Evolutionary conservation across 2,888 invertebrate genomes (phyloP), one percentile per base, ranked within the genome.

Genomic region (Eudiplozoon nipponicum): DNA sequence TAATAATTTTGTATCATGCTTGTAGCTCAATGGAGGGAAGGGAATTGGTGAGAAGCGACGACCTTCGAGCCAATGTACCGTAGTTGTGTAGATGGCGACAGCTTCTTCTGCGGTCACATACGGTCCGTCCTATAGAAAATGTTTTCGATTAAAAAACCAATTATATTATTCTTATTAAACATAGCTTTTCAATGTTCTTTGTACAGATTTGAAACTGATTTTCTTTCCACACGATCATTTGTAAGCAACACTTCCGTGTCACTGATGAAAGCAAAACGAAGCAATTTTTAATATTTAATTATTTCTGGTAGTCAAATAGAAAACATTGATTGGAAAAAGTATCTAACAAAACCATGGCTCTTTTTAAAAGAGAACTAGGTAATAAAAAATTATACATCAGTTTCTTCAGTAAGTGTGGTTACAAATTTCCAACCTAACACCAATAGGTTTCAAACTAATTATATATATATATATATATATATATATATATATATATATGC

Each of bases 21-120:
- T 98, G 64, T 98, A 98, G 0, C 90, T 86, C 0, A 98, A 67
- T 0, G 94, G 94, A 2, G 94, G 94, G 63, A 98, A 98, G 0
- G 94, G 94, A 50, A 98, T 94, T 0, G 94, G 94, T 1, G 90
- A 86, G 62, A 98, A 98, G 47, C 94, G 67, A 34, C 94, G 67
- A 0, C 84, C 86, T 58, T 98, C 94, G 46, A 98, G 64, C 94
- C 94, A 98, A 63, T 98, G 94, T 1, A 98, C 94, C 2, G 90
- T 90, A 1, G 90, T 94, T 0, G 94, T 94, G 59, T 94, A 98
- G 54, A 98, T 94, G 22, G 94, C 94, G 11, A 98, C 90, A 17
- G 94, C 94, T 66, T 98, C 94, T 59, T 98, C 94, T 0, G 94
- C 86, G 1, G 84, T 84, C 51, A 94, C 84, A 62, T 94, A 94